These are phyloP conservation scores for Macaca fascicularis DNA, from an alignment of 2,113 vertebrate genomes.

Conservation along the genomic window T2T-MFA8v1.1 NC_088395.1:114783501-114784000, in stretches of 20 bases:
- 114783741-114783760: background rate
- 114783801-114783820: background rate
- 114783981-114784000: conserved; percentile 4
- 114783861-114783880: background rate
- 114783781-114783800: background rate
- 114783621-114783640: conserved; percentile 7
- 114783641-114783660: conserved; percentile 12
- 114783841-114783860: background rate
- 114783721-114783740: background rate
- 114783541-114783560: background rate
- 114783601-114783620: conserved; percentile 9
- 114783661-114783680: background rate
- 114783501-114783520: conserved; percentile 25
- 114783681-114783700: background rate
- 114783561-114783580: conserved; percentile 28
- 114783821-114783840: background rate
- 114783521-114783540: background rate
- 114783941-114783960: background rate
- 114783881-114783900: background rate
- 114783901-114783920: background rate
- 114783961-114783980: background rate
- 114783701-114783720: background rate
- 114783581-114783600: background rate
- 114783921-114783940: background rate
- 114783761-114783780: background rate